phyloP scores from a whole-genome alignment of 2,113 vertebrate species.

The Panthera uncia region DNA sequence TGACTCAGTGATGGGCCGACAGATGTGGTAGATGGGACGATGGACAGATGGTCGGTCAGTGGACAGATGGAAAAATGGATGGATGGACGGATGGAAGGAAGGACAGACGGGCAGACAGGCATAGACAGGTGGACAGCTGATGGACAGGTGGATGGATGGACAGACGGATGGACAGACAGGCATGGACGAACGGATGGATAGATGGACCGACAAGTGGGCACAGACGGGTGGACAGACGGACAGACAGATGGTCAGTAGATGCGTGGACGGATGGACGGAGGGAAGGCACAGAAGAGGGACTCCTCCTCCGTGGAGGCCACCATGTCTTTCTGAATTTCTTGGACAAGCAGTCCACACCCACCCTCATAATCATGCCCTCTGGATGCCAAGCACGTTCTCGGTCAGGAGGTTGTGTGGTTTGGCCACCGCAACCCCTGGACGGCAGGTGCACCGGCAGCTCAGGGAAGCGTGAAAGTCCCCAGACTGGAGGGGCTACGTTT shows the following conservation, averaged over 20 bases:
- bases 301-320: background rate
- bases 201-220: no score
- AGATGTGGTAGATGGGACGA: no score
- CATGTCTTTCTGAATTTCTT: background rate
- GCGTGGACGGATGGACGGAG: no score
- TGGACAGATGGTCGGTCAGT: background rate
- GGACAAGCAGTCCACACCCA: background rate
- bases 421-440: slow-evolving; percentile 39
- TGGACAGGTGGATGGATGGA: no score
- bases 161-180: no score
- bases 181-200: no score
- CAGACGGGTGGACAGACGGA: no score
- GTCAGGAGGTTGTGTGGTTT: background rate
- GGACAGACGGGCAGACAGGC: no score
- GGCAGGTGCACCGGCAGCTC: slow-evolving; percentile 47
- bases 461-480: background rate
- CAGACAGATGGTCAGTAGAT: background rate
- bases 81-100: no score
- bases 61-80: no score
- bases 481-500: slow-evolving; percentile 25
- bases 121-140: no score
- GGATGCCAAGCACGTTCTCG: slow-evolving; percentile 1
- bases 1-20: background rate
- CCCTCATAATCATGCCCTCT: background rate
- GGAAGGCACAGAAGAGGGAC: background rate